A percentile compares a stretch with the other conserved stretches of the same genome.
These are phyloP conservation scores for Gavia stellata DNA, from an alignment of 2,113 vertebrate genomes.

Conservation along the genomic window DNA sequence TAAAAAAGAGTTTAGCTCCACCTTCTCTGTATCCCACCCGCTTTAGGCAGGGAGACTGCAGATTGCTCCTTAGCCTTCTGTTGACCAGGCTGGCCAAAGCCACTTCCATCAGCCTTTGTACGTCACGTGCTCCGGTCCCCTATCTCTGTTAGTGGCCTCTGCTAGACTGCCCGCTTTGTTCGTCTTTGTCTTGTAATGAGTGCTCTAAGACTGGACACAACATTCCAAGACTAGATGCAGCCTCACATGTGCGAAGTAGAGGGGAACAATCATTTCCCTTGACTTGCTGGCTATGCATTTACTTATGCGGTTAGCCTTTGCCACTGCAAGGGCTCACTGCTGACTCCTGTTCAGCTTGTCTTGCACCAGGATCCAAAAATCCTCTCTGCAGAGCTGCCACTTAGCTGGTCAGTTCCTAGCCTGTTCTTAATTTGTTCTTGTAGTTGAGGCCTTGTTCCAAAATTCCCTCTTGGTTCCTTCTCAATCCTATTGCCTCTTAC, in stretches of 20 bases:
- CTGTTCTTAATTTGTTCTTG: not conserved
- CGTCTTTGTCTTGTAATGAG: not conserved
- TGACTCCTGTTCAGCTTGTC: not conserved
- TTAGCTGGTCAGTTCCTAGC: accelerated
- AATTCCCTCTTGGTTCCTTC: not conserved
- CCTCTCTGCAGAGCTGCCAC: not conserved
- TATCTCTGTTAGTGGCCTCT: not conserved
- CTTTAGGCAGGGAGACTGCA: not conserved
- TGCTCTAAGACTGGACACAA: not conserved
- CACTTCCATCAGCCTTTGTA: not conserved
- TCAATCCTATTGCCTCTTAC: not conserved
- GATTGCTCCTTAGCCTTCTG: not conserved
- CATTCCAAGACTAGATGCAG: not conserved
- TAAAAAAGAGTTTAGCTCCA: not conserved
- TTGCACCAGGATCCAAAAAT: not conserved
- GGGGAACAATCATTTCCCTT: not conserved
- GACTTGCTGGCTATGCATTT: not conserved
- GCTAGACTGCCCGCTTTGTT: not conserved
- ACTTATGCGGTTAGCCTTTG: not conserved
- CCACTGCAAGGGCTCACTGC: not conserved
- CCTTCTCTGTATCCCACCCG: not conserved
- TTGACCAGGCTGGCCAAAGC: not conserved
- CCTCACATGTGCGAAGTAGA: not conserved
- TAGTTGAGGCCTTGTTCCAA: not conserved
- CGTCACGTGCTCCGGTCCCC: not conserved